Evolutionary conservation across 2,113 vertebrate genomes (phyloP).

Genomic region (Crotalus helleri): DNA sequence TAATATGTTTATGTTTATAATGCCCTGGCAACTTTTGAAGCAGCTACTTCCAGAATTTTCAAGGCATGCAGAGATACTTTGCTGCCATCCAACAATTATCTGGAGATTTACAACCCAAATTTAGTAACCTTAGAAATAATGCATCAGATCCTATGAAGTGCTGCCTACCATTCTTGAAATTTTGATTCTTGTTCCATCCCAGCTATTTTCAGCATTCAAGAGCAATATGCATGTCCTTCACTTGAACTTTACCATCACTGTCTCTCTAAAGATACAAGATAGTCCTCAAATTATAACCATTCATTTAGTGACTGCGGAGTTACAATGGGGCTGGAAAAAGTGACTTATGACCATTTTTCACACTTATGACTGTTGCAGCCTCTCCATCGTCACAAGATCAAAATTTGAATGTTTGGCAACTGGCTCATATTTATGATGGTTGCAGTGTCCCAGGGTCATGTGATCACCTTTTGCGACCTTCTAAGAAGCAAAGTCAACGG

Average conservation of each 20-base stretch:
- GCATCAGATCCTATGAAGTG: background rate
- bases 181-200: background rate
- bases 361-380: background rate
- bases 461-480: background rate
- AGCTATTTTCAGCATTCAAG: background rate
- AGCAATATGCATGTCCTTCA: background rate
- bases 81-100: background rate
- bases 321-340: background rate
- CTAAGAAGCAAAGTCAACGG: background rate
- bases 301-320: background rate
- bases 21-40: background rate
- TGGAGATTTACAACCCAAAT: background rate
- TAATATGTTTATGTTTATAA: background rate
- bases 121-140: background rate
- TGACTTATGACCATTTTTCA: background rate
- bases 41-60: background rate
- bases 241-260: background rate
- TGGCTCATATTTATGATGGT: background rate
- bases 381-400: background rate
- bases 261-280: background rate
- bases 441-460: background rate
- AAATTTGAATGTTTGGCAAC: background rate
- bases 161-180: background rate
- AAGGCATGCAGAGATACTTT: background rate
- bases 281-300: background rate